Conservation (phyloP, 2,888 invertebrate genomes). For the Drosophila mimica region DNA sequence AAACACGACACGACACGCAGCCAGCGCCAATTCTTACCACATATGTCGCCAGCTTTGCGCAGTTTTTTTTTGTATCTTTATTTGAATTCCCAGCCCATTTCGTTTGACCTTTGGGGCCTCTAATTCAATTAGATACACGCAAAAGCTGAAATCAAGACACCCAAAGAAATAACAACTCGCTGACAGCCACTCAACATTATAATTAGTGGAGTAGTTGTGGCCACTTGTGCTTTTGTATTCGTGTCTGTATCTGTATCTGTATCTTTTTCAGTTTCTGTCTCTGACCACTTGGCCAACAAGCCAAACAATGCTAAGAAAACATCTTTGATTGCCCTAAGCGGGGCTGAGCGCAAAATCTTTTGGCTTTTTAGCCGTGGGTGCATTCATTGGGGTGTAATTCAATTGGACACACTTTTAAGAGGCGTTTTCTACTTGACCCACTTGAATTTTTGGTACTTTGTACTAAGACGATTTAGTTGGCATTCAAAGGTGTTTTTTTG, state of each 20-base stretch:
- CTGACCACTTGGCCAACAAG: conserved; percentile 19
- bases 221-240: conserved; percentile 13
- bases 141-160: conserved; percentile 36
- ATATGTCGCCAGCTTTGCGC: conserved; percentile 1
- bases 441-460: conserved; percentile 16
- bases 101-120: conserved; percentile 57
- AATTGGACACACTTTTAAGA: conserved; percentile 16
- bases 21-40: background rate
- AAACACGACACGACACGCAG: background rate
- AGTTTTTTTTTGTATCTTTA: background rate
- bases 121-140: conserved; percentile 73
- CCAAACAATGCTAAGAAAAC: conserved; percentile 23
- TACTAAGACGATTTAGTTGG: conserved; percentile 19
- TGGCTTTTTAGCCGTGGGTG: background rate
- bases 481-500: background rate
- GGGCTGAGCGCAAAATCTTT: conserved; percentile 12
- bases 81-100: conserved; percentile 58
- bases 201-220: conserved; percentile 55
- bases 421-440: conserved; percentile 38
- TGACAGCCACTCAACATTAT: conserved; percentile 47
- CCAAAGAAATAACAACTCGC: conserved; percentile 31
- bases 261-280: background rate
- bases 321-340: conserved; percentile 16
- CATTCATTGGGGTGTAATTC: conserved; percentile 12
- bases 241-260: background rate